phyloP scores from a whole-genome alignment of 2,113 vertebrate genomes.

The Vimba vimba region DNA sequence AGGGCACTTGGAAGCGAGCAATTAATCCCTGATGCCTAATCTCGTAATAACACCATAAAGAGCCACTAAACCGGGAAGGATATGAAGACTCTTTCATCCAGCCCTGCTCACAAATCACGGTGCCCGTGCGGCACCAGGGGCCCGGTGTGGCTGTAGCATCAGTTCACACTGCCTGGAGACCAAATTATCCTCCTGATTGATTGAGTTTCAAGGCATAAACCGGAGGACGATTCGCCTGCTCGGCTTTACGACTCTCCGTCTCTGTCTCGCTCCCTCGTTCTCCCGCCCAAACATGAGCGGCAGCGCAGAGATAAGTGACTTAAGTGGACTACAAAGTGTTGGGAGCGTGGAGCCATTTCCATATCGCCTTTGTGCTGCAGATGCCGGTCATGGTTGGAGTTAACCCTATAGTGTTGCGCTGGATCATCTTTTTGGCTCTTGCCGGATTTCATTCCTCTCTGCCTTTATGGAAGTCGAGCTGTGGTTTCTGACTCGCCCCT shows the following conservation, averaged over 20 bases:
- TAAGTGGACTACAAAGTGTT: constrained; percentile 52
- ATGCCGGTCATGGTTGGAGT: constrained; percentile 39
- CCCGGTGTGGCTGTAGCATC: constrained; percentile 37
- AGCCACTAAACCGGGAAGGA: constrained; percentile 38
- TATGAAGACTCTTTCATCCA: constrained; percentile 25
- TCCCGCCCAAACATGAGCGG: constrained; percentile 32
- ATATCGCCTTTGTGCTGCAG: constrained; percentile 42
- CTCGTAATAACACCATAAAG: constrained; percentile 53
- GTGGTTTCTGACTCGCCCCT: constrained; percentile 14
- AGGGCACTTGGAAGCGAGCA: constrained; percentile 55
- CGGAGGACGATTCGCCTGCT: constrained; percentile 49
- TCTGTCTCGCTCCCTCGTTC: constrained; percentile 11
- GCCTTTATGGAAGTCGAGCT: constrained; percentile 13
- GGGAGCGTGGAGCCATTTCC: constrained; percentile 42
- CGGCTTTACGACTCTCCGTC: constrained; percentile 46
- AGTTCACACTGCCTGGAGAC: constrained; percentile 52
- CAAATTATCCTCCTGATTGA: constrained; percentile 63
- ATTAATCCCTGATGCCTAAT: constrained; percentile 61
- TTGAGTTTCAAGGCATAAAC: constrained; percentile 62
- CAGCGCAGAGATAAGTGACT: constrained; percentile 53
- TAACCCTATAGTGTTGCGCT: constrained; percentile 27
- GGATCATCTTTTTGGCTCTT: constrained; percentile 39
- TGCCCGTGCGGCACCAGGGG: constrained; percentile 12
- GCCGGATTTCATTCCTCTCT: constrained; percentile 22
- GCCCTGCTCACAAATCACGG: constrained; percentile 54